Percentiles rank a stretch among this genome's conserved stretches.
Conservation (phyloP, 2,888 invertebrate species). For the Invenusta paracnida region DNA sequence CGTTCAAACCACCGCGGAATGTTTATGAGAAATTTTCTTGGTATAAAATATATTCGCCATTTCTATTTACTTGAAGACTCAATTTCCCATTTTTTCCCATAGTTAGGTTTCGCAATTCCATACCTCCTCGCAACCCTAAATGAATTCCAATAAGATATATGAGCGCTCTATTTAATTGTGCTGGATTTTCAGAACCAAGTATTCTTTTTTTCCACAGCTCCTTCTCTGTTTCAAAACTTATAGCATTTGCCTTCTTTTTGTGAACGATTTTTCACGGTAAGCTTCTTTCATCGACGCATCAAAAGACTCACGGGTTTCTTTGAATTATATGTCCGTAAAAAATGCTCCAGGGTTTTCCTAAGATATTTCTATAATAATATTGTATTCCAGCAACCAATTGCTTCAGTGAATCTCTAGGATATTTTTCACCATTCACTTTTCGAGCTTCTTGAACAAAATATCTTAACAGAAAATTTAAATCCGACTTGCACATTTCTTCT, state of each 20-base stretch:
- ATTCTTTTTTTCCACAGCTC: background rate
- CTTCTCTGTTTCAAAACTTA: slow-evolving; percentile 8
- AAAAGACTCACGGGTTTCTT: background rate
- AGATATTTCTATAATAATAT: slow-evolving; percentile 1
- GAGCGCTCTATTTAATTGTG: slow-evolving; percentile 24
- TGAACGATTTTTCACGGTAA: background rate
- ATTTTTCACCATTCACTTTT: slow-evolving; percentile 8
- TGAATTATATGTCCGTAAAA: slow-evolving; percentile 9
- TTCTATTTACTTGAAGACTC: background rate
- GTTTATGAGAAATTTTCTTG: background rate
- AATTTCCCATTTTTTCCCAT: background rate
- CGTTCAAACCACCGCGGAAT: slow-evolving; percentile 1
- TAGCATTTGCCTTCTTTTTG: slow-evolving; percentile 10
- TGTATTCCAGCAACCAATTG: background rate
- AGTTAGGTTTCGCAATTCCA: slow-evolving; percentile 24
- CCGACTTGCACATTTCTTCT: background rate
- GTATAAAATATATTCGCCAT: background rate
- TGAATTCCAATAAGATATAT: slow-evolving; percentile 1
- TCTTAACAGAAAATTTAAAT: background rate
- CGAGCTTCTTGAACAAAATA: slow-evolving; percentile 15
- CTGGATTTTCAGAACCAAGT: slow-evolving; percentile 9
- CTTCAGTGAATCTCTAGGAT: slow-evolving; percentile 9
- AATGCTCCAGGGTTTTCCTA: background rate
- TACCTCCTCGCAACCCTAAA: slow-evolving; percentile 7
- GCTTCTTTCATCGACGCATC: background rate